Conservation (phyloP, 2,113 vertebrate species). For the Amia ocellicauda region DNA sequence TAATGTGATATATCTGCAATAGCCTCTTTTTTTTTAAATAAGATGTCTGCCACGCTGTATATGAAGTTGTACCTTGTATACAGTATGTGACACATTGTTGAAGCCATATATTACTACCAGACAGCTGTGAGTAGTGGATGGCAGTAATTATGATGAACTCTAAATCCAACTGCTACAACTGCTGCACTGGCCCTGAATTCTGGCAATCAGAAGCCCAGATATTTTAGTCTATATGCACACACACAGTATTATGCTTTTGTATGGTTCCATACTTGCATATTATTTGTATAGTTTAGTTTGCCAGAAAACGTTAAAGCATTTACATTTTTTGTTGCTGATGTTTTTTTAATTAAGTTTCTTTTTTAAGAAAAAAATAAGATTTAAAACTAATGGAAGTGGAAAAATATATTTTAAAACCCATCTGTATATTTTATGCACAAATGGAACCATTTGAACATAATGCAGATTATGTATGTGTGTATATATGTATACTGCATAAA, state of each 20-base stretch:
- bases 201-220: slow-evolving; percentile 1
- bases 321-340: slow-evolving; percentile 52
- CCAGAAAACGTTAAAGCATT: slow-evolving; percentile 25
- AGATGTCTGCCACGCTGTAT: neutral
- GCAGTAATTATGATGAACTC: too few relatives aligned
- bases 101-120: too few relatives aligned
- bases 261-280: slow-evolving; percentile 36
- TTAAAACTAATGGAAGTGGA: neutral
- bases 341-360: neutral
- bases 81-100: too few relatives aligned
- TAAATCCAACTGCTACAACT: slow-evolving; percentile 15
- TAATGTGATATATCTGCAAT: neutral
- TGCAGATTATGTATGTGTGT: neutral
- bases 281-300: neutral
- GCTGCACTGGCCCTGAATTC: slow-evolving; percentile 47
- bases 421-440: slow-evolving; percentile 2
- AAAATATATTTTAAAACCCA: slow-evolving; percentile 38
- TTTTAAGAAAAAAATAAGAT: slow-evolving; percentile 1
- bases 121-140: too few relatives aligned
- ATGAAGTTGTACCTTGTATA: neutral
- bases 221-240: slow-evolving; percentile 20
- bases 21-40: neutral
- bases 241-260: slow-evolving; percentile 40
- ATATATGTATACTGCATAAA: neutral
- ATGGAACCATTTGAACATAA: slow-evolving; percentile 22